A percentile compares a stretch with the other conserved stretches of the same genome.
These are phyloP conservation scores for Falco concolor DNA, from an alignment of 2,797 vertebrate genomes.

Conservation along the genomic window DNA sequence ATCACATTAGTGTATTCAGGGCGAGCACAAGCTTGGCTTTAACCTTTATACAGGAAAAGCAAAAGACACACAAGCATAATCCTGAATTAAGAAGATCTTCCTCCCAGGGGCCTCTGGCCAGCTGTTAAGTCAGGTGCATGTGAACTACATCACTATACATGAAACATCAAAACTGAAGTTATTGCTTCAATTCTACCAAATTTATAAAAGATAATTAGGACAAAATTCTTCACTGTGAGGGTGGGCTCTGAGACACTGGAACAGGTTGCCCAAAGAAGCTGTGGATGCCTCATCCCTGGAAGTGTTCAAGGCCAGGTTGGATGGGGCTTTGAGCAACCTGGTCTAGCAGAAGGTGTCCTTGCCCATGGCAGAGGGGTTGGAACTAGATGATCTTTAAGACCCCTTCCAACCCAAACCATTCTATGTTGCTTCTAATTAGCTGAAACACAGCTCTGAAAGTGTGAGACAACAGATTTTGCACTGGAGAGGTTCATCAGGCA, in stretches of 20 bases:
- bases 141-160: neutral
- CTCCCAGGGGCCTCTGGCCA: neutral
- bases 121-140: neutral
- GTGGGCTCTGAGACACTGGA: too few relatives aligned
- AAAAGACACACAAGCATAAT: neutral
- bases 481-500: neutral
- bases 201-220: neutral
- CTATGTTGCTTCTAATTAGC: neutral
- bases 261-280: too few relatives aligned
- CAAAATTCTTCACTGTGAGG: too few relatives aligned
- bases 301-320: too few relatives aligned
- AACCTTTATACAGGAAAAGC: neutral
- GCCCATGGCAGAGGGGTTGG: too few relatives aligned
- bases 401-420: too few relatives aligned
- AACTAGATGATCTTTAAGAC: too few relatives aligned
- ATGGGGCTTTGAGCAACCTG: too few relatives aligned
- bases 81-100: neutral
- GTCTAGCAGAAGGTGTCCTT: too few relatives aligned
- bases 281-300: too few relatives aligned
- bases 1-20: neutral
- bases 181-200: neutral
- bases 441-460: neutral
- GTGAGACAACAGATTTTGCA: neutral
- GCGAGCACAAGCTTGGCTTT: neutral
- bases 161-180: neutral